Evolutionary conservation across 2,113 vertebrate genomes (phyloP).

Genomic region (Halichoeres trimaculatus): DNA sequence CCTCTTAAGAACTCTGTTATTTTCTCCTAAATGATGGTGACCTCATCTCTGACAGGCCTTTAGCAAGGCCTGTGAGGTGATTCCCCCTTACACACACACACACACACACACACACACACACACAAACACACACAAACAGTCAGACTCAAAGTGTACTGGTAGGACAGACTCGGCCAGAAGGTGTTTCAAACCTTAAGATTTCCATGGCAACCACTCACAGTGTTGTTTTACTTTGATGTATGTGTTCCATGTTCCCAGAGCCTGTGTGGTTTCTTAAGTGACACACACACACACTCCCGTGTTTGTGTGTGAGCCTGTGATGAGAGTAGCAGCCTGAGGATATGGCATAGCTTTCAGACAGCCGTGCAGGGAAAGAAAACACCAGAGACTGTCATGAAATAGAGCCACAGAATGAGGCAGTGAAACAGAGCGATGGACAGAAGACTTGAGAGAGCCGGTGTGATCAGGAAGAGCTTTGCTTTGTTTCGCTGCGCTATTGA

Average conservation of each 20-base stretch:
- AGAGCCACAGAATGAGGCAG: slow-evolving; percentile 22
- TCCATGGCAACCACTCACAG: slow-evolving; percentile 68
- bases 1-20: neutral
- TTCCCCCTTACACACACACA: slow-evolving; percentile 13
- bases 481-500: neutral
- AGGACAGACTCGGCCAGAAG: slow-evolving; percentile 44
- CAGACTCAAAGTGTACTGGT: neutral
- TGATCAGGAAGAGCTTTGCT: slow-evolving; percentile 10
- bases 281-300: neutral
- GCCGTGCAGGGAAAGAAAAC: slow-evolving; percentile 21
- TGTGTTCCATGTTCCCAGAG: slow-evolving; percentile 46
- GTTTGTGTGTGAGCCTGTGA: slow-evolving; percentile 40
- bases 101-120: slow-evolving; percentile 4
- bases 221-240: slow-evolving; percentile 45
- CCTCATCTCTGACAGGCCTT: slow-evolving; percentile 8
- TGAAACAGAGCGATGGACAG: slow-evolving; percentile 13
- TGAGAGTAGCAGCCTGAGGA: slow-evolving; percentile 49
- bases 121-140: slow-evolving; percentile 12
- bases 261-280: neutral
- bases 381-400: slow-evolving; percentile 36
- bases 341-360: slow-evolving; percentile 39
- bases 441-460: slow-evolving; percentile 13
- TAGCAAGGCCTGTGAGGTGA: slow-evolving; percentile 29
- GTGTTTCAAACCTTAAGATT: slow-evolving; percentile 50
- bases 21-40: neutral